A percentile compares a stretch with the other conserved stretches of the same genome.
These are phyloP conservation scores for Penaeus vannamei DNA, from an alignment of 1,140 invertebrate genomes.

Conservation along the genomic window DNA sequence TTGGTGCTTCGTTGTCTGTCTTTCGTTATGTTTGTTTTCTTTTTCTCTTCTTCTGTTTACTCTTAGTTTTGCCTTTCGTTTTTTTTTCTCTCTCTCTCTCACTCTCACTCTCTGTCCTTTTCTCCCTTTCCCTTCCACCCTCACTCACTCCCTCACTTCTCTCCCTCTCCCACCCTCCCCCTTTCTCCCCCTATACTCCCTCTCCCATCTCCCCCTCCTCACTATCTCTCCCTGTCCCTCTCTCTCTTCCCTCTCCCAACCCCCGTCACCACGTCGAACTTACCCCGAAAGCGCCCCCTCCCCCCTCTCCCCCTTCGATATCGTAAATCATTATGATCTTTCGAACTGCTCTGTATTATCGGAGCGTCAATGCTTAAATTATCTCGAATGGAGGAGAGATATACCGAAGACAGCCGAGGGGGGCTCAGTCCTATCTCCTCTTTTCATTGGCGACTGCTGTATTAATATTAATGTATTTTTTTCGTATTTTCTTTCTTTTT, in stretches of 20 bases:
- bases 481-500: too few species aligned
- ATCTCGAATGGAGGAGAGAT: too few species aligned
- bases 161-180: slow-evolving; percentile 8
- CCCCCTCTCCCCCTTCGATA: too few species aligned
- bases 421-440: too few species aligned
- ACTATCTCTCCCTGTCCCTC: slow-evolving; percentile 32
- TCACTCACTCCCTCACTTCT: background rate
- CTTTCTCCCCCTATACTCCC: background rate
- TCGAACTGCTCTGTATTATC: too few species aligned
- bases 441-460: too few species aligned
- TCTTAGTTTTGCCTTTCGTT: background rate
- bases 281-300: background rate
- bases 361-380: too few species aligned
- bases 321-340: too few species aligned
- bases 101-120: slow-evolving; percentile 17
- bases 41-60: background rate
- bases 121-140: background rate
- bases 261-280: background rate
- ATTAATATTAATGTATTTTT: too few species aligned
- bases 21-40: background rate
- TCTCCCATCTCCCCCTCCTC: background rate
- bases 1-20: too few species aligned
- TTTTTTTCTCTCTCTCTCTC: background rate
- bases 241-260: slow-evolving; percentile 2
- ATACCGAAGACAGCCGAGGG: too few species aligned